Evolutionary conservation across 2,113 vertebrate species (phyloP), one percentile per base, ranked within the genome.

Genomic region (Elachura formosa): DNA sequence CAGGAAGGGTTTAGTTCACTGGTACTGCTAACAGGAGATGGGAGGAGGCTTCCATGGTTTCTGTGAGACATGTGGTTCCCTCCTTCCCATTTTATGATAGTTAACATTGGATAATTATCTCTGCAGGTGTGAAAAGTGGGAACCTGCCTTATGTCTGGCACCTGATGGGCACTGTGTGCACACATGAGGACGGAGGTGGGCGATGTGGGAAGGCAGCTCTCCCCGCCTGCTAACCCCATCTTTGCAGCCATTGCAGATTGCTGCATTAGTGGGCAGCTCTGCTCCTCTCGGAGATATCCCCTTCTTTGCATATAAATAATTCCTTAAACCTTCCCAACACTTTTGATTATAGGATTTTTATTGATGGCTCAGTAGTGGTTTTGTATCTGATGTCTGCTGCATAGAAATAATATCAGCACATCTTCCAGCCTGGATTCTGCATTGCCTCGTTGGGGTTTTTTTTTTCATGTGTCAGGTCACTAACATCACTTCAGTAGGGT

Each of bases 401-500:
- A 6, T 41, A 62, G 51, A 69, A 94, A 62, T 69, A 72, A 21
- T 61, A 82, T 8, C 74, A 40, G 81, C 0, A 0, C 43, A 56
- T 91, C 78, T 93, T 84, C 89, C 71, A 87, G 84, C 51, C 74
- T 61, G 51, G 31, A 45, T 61, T 94, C 58, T 86, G 43, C 55
- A n/a, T 51, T 90, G 87, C 82, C 63, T 91, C 3, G 0, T 20
- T 82, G 78, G 61, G 54, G 14, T 1, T 28, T 41, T 89, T 41
- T 89, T 94, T 91, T 89, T 94, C 89, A 69, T 95, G 67, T 90
- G 87, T 96, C 93, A 95, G 89, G 91, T 94, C 91, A 83, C 78
- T 95, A 90, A 89, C 87, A 96, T 95, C 94, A 95, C 84, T 97
- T 96, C 78, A 85, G 89, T 56, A 69, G 81, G 81, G 81, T 88